Conservation (phyloP, 2,888 invertebrate species). For the Odiellus spinosus region DNA sequence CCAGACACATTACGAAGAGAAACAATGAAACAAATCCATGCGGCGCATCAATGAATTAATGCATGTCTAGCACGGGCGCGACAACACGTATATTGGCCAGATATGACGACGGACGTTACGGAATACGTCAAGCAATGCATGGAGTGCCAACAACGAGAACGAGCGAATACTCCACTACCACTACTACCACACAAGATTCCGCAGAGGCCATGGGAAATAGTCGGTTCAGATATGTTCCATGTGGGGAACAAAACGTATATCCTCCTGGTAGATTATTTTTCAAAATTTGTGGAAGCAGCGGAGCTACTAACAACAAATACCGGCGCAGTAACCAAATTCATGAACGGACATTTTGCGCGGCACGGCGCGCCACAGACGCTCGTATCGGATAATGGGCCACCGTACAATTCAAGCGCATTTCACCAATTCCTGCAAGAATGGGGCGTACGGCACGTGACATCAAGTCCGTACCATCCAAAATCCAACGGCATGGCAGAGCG, state of each 20-base stretch:
- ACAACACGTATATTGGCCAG: conserved; percentile 5
- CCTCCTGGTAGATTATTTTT: conserved; percentile 5
- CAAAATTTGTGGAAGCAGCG: conserved; percentile 4
- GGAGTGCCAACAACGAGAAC: conserved; percentile 1
- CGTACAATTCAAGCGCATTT: conserved; percentile 1
- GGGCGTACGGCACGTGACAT: neutral
- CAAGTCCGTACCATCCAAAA: conserved; percentile 1
- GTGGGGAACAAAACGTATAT: neutral
- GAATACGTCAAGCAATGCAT: neutral
- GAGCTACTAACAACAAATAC: neutral
- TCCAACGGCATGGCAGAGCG: conserved; percentile 2
- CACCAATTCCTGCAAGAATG: neutral
- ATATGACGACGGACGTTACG: conserved; percentile 1
- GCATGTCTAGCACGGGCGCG: conserved; percentile 3
- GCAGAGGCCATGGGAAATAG: conserved; percentile 4
- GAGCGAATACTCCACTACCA: conserved; percentile 1
- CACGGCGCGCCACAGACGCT: conserved; percentile 1
- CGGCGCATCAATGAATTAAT: conserved; percentile 2
- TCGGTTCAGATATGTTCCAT: conserved; percentile 2
- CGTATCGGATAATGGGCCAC: conserved; percentile 2
- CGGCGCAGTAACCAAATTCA: conserved; percentile 1
- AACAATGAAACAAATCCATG: conserved; percentile 1
- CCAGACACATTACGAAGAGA: conserved; percentile 2
- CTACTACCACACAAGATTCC: neutral
- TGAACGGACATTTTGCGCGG: conserved; percentile 4